Percentiles rank a stretch among this genome's conserved stretches.
Evolutionary conservation across 2,888 invertebrate genomes (phyloP).

Genomic region (Amiota communis): DNA sequence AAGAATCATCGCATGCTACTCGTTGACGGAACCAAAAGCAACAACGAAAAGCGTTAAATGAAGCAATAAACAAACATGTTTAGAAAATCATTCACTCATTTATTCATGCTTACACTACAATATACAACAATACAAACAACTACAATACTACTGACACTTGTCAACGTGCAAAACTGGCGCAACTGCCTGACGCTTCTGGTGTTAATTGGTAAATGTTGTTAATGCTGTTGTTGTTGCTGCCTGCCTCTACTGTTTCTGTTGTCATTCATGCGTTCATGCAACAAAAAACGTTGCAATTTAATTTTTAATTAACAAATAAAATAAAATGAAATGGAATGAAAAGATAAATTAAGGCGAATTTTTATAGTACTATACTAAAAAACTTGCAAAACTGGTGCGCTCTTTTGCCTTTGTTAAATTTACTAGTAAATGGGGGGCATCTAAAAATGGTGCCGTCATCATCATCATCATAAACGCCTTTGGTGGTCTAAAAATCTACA

Average conservation of each 20-base stretch:
- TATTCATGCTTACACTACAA: neutral
- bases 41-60: neutral
- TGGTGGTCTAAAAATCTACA: neutral
- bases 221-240: slow-evolving; percentile 1
- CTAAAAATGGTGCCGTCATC: slow-evolving; percentile 10
- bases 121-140: too few relatives aligned
- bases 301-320: slow-evolving; percentile 38
- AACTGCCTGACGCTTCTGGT: slow-evolving; percentile 10
- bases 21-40: neutral
- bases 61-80: neutral
- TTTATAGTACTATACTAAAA: too few relatives aligned
- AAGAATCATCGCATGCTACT: slow-evolving; percentile 10
- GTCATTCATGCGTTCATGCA: slow-evolving; percentile 27
- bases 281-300: slow-evolving; percentile 28
- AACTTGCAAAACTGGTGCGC: slow-evolving; percentile 6
- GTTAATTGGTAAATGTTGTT: slow-evolving; percentile 32
- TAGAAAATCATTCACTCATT: slow-evolving; percentile 10
- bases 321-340: slow-evolving; percentile 10
- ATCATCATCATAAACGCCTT: neutral
- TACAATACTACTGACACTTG: neutral
- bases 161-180: slow-evolving; percentile 10
- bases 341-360: slow-evolving; percentile 6
- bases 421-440: neutral
- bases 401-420: slow-evolving; percentile 1
- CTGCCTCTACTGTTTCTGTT: slow-evolving; percentile 5